Percentiles rank a stretch among this genome's conserved stretches.
These are phyloP conservation scores for Limosa lapponica DNA, from an alignment of 2,797 vertebrate genomes.

Conservation along the genomic window DNA sequence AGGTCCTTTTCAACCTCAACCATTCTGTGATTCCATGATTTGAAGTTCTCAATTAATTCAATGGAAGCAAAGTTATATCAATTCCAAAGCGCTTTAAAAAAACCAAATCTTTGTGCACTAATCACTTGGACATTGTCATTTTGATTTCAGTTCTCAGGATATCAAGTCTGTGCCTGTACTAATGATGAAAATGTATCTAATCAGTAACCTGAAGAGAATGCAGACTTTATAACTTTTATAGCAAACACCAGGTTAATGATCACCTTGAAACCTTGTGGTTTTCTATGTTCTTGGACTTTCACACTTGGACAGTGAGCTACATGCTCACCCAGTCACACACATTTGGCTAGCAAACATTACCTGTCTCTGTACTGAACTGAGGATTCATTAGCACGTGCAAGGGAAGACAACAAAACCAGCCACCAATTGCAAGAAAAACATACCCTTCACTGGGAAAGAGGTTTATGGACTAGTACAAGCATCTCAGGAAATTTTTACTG, in stretches of 20 bases:
- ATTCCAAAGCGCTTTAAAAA: not conserved
- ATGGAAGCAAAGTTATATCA: not conserved
- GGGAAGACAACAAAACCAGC: not conserved
- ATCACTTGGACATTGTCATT: not conserved
- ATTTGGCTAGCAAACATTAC: not conserved
- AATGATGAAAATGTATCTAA: not conserved
- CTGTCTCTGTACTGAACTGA: not conserved
- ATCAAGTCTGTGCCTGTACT: not conserved
- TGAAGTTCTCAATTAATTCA: not conserved
- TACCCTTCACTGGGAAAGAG: not conserved
- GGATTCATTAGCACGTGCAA: not conserved
- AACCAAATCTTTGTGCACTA: not conserved
- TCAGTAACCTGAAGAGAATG: not conserved
- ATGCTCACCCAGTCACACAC: accelerated
- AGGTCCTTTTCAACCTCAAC: not conserved
- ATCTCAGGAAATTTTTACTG: not conserved
- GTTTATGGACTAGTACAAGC: not conserved
- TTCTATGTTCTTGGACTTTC: not conserved
- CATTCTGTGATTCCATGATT: not conserved
- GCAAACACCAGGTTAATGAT: not conserved
- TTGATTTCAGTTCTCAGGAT: not conserved
- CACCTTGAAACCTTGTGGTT: not conserved
- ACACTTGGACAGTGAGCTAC: not conserved
- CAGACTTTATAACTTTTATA: not conserved
- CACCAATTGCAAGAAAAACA: not conserved